Evolutionary conservation across 2,113 vertebrate genomes (phyloP).

Genomic region (Oryzias javanicus): DNA sequence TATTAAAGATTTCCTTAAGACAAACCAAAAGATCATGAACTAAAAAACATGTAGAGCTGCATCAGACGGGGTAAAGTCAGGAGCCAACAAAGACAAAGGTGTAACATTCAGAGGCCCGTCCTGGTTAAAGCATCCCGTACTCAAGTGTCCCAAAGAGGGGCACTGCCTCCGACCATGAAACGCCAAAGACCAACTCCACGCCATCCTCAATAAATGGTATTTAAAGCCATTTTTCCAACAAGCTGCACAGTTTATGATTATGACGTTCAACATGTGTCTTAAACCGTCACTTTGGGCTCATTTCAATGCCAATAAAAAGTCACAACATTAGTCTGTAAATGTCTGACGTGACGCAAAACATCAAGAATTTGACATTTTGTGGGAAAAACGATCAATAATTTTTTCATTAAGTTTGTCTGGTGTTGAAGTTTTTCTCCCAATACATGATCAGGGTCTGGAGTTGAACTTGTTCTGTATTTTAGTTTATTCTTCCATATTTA

Average conservation of each 20-base stretch:
- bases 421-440: no score
- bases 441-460: no score
- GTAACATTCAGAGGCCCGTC: not conserved
- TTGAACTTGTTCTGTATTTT: no score
- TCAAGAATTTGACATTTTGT: no score
- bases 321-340: no score
- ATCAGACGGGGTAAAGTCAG: conserved; percentile 10
- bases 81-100: conserved; percentile 10
- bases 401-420: no score
- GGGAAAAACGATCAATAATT: no score
- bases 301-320: not conserved
- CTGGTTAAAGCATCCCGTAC: conserved; percentile 43
- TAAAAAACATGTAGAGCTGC: not conserved
- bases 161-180: conserved; percentile 44
- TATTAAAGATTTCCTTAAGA: not conserved
- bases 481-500: no score
- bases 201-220: conserved; percentile 39
- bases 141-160: conserved; percentile 51
- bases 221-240: conserved; percentile 32
- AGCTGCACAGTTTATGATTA: conserved; percentile 31
- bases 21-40: not conserved
- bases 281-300: conserved; percentile 5
- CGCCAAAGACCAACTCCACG: conserved; percentile 31
- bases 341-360: no score
- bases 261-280: conserved; percentile 27